Evolutionary conservation across 2,113 vertebrate genomes (phyloP), one percentile per base, ranked within the genome.

Genomic region (Salvelinus sp.): DNA sequence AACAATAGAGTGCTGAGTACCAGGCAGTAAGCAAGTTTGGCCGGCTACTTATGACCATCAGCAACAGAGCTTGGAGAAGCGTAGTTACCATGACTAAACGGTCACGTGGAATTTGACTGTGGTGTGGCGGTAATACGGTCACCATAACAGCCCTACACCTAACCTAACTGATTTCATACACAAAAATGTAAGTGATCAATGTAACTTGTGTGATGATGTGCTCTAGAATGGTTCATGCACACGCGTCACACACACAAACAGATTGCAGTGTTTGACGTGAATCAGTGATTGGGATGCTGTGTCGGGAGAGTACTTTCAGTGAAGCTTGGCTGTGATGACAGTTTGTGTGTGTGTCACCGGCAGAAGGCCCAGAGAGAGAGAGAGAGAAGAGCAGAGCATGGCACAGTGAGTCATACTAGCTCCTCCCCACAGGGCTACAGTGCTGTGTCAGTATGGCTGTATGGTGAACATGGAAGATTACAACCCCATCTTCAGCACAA

Each of bases 381-480:
- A 16, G 23, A 33, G 68, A 47, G 38, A 13, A 27, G 38, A 48
- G 60, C 23, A 25, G 38, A 25, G 33, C 22, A 27, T 48, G 13
- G 22, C 2, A 23, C 63, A 28, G 38, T 78, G 70, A 79, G 66
- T 79, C 79, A 84, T 25, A 18, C 57, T n/a, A 48, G 58, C 81
- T 30, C 54, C 75, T 70, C 57, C 44, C 25, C 20, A 16, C n/a
- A 48, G 13, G 22, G 12, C 28, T 20, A 12, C 30, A 28, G 48
- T 10, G 23, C 14, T 30, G 16, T 60, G 57, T 44, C 57, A 65
- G n/a, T 20, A 6, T 20, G 33, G 47, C 10, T 65, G 13, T 12
- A 9, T 44, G 14, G 12, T 20, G 13, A 74, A n/a, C n/a, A 48
- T 65, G 63, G 22, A 25, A 28, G n/a, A 12, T 22, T 69, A 47